Conservation (phyloP, 2,797 vertebrate genomes). For the Glossophaga mutica region DNA sequence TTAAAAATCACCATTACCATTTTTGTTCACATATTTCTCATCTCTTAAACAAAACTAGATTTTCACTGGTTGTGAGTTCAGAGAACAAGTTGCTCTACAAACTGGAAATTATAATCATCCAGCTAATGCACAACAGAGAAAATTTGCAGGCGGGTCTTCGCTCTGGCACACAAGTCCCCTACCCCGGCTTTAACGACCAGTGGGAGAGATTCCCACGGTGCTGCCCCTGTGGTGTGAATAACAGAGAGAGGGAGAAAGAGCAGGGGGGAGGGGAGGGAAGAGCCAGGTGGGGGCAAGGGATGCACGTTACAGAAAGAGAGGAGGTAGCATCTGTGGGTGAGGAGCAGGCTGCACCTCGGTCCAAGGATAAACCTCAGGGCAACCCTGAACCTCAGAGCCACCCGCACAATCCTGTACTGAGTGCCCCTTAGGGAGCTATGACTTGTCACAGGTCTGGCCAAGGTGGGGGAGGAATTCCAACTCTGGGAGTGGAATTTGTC, state of each 20-base stretch:
- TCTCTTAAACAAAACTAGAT: neutral
- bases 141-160: neutral
- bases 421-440: too few species aligned
- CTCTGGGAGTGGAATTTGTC: neutral
- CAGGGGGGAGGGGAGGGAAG: neutral
- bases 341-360: neutral
- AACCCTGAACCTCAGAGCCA: neutral
- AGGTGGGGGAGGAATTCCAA: neutral
- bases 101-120: neutral
- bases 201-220: neutral
- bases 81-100: neutral
- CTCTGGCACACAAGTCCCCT: neutral
- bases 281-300: too few species aligned
- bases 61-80: neutral
- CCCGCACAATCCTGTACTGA: neutral
- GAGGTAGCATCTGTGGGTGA: accelerated
- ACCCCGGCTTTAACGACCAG: neutral
- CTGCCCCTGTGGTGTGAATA: neutral
- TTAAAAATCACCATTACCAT: neutral
- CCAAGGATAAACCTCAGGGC: neutral
- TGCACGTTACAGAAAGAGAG: neutral
- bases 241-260: too few species aligned
- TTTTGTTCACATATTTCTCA: neutral
- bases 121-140: neutral
- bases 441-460: neutral